Base-by-base conservation (phyloP, 2,888 invertebrate genomes). In the Crioceris asparagi region DNA sequence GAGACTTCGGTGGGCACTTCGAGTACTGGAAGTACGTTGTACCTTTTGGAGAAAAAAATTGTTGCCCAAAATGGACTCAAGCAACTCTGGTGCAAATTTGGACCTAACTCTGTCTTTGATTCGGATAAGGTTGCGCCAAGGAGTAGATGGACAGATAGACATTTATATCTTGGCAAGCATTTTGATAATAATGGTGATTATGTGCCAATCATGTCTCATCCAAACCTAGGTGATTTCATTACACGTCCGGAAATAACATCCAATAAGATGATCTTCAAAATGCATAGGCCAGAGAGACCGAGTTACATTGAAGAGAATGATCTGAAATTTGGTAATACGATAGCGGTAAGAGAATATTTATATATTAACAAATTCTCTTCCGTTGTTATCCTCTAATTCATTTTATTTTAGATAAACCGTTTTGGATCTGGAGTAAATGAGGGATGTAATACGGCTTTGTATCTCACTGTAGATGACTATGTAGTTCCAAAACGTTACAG, bases 291-390 rank as follows among this genome's bases (percentile, higher is more conserved):
- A 2, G 15, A 12, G 10, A 12, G 3, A 11, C 10, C 15, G 27
- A 27, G 27, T 27, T 27, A 27, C 15, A 41, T 42, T 32, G 47
- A 46, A 34, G 45, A 45, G 33, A 53, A 85, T 87, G 57, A 94
- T 91, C 92, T 91, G 85, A 60, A 93, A 91, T 2, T 75, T 81
- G 1, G 55, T 90, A 23, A 75, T 69, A 54, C 84, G 86, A 93
- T 53, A 32, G 54, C 49, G 34, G 49, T 51, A 26, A 25, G 29
- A 25, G n/a, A n/a, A n/a, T n/a, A n/a, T 11, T 25, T 4, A 25
- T 7, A 3, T 25, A n/a, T 4, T 25, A 3, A 25, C 15, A 2
- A 6, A 27, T 27, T 27, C 15, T 11, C 27, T n/a, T n/a, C n/a
- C n/a, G n/a, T n/a, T n/a, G n/a, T n/a, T n/a, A n/a, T n/a, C n/a